Evolutionary conservation across 2,888 invertebrate genomes (phyloP), one percentile per base, ranked within the genome.

Genomic region (Fabriciana adippe): DNA sequence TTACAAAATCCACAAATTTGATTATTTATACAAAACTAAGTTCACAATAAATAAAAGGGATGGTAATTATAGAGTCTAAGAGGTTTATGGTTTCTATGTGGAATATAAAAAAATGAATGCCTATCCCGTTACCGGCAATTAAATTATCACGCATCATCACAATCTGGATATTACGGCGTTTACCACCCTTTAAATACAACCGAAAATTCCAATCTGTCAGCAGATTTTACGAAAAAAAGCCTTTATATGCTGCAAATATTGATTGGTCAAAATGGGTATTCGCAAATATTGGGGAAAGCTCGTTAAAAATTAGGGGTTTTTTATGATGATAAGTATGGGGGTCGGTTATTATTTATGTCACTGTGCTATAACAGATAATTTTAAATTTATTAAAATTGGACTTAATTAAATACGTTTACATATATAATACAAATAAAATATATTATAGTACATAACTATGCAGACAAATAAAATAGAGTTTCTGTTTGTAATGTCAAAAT

Each of bases 141-240:
- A 90, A 89, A 90, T 89, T 89, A 87, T 83, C 82, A 81, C 85
- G 80, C 87, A 78, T 86, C 85, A 88, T 88, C 87, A 77, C 85
- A 71, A 82, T 81, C 66, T 67, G 69, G 74, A 67, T 66, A 67
- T 71, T 55, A 57, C 66, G 69, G 67, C 71, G 76, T 72, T 73
- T 71, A 75, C 55, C 65, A 31, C 55, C 50, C 66, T 53, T 61
- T 60, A 61, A 71, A 56, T 63, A 67, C 55, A 57, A 62, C 31
- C 56, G 45, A 67, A 67, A 67, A 65, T 48, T 50, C 51, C 48
- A 54, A 61, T 65, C 45, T 60, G 41, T 61, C 55, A 55, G 65
- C 64, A 47, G 51, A 50, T 66, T 66, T 61, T 14, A 18, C 35
- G 21, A 55, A 66, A 50, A 53, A 66, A 66, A 21, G 31, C 35